These are phyloP conservation scores for Cardiocondyla obscurior DNA, from an alignment of 1,140 invertebrate genomes.

Conservation along the genomic window DNA sequence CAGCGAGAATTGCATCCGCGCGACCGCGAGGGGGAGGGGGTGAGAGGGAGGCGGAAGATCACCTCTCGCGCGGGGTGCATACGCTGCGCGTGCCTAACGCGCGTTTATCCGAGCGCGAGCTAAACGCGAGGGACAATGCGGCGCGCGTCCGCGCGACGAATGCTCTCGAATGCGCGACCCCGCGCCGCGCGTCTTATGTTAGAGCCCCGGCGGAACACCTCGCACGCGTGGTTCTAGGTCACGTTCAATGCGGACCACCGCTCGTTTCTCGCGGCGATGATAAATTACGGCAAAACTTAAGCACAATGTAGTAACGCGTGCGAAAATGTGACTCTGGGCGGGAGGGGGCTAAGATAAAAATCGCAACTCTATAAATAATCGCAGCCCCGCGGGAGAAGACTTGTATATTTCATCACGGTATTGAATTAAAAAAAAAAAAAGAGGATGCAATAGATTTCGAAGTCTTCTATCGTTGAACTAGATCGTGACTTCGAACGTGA, in stretches of 20 bases:
- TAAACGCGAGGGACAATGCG: slow-evolving; percentile 10
- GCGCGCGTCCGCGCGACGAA: slow-evolving; percentile 8
- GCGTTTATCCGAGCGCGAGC: slow-evolving; percentile 10
- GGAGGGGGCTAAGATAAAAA: background rate
- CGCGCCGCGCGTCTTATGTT: background rate
- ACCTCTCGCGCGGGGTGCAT: slow-evolving; percentile 30
- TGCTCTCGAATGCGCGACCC: slow-evolving; percentile 32
- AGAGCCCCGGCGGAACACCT: slow-evolving; percentile 8
- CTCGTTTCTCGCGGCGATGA: slow-evolving; percentile 23
- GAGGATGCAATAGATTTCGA: too few relatives aligned
- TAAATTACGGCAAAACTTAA: background rate
- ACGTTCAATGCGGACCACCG: background rate
- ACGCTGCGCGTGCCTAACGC: slow-evolving; percentile 3
- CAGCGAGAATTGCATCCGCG: slow-evolving; percentile 55
- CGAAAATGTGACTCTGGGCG: too few relatives aligned
- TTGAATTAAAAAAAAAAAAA: background rate
- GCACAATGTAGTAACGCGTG: background rate
- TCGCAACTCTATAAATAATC: background rate
- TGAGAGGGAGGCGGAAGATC: too few relatives aligned
- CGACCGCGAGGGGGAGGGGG: background rate
- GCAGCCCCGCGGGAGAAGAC: too few relatives aligned
- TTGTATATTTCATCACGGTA: background rate
- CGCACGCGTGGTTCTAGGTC: slow-evolving; percentile 40
- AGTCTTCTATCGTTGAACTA: too few relatives aligned
- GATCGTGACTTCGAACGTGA: too few relatives aligned